A percentile compares a stretch with the other conserved stretches of the same genome.
Conservation (phyloP, 2,888 invertebrate species). For the Nymphalis urticae region DNA sequence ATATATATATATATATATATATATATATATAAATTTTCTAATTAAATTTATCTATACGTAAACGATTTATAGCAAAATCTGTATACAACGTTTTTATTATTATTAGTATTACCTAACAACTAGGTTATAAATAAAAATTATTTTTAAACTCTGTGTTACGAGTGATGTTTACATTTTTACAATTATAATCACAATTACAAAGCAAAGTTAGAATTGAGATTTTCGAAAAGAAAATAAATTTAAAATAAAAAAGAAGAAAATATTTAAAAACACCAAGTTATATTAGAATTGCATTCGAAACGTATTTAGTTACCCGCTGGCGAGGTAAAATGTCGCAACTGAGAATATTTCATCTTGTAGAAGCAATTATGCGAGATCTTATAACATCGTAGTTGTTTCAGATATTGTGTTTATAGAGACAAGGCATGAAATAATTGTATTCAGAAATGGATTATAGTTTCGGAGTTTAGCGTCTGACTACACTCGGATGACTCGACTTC, state of each 20-base stretch:
- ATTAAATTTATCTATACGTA: too few relatives aligned
- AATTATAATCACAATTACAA: too few relatives aligned
- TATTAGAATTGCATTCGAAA: slow-evolving; percentile 16
- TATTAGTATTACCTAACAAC: too few relatives aligned
- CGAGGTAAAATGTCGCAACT: slow-evolving; percentile 12
- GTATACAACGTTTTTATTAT: too few relatives aligned
- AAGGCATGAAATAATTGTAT: slow-evolving; percentile 14
- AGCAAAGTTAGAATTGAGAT: too few relatives aligned
- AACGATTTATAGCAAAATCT: too few relatives aligned
- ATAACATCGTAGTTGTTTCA: slow-evolving; percentile 10
- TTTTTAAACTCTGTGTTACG: too few relatives aligned
- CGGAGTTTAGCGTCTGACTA: slow-evolving; percentile 2
- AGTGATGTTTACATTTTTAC: too few relatives aligned
- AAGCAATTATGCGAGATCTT: slow-evolving; percentile 24
- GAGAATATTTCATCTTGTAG: slow-evolving; percentile 15
- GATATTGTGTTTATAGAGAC: slow-evolving; percentile 17
- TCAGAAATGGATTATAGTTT: slow-evolving; percentile 10
- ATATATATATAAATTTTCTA: too few relatives aligned
- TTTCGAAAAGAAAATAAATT: not conserved
- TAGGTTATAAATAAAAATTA: too few relatives aligned
- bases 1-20: too few relatives aligned
- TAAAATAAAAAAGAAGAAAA: not conserved
- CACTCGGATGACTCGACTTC: slow-evolving; percentile 7
- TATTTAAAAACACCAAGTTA: not conserved
- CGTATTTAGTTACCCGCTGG: slow-evolving; percentile 10